Evolutionary conservation across 2,888 invertebrate genomes (phyloP), one percentile per base, ranked within the genome.

Genomic region (Bellardia bayeri): DNA sequence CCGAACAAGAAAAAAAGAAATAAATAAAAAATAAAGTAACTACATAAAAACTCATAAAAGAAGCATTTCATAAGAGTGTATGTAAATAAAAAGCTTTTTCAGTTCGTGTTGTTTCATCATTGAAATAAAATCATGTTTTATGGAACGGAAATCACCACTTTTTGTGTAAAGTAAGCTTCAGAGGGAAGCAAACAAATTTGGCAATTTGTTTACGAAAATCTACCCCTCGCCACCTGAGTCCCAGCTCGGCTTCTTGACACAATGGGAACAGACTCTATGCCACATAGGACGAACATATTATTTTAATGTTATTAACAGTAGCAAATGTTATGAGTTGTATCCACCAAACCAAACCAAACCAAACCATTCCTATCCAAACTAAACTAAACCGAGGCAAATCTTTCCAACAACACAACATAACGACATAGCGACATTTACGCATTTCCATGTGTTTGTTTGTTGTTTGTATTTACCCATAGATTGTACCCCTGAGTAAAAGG

Each of bases 151-250:
- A 82, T 85, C 71, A 72, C 16, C 64, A 66, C 42, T 74, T 82
- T 85, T 16, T 69, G 45, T 68, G 37, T 58, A 64, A 72, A 42
- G 13, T 54, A 16, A 51, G 61, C 54, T 69, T 37, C 40, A 71
- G 49, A 69, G 49, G 11, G 33, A 79, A 56, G 23, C 72, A 74
- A 82, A 82, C 74, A 74, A 82, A 82, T 74, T 86, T 82, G 69
- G 69, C 74, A 86, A 86, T 86, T 86, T 86, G 82, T 82, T 86
- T 75, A 79, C 54, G 40, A 64, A 74, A 68, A 42, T 40, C 37
- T 56, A 42, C 30, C 68, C 68, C 58, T 63, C 56, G 49, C 42
- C 49, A 61, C 85, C 72, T 72, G 69, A 66, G 66, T 56, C 13
- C 23, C 33, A 69, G 58, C 64, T 61, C 45, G 42, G 51, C 40